These are phyloP conservation scores for Tetraodon nigroviridis DNA, from an alignment of 2,113 vertebrate genomes.

Conservation along the genomic window DNA sequence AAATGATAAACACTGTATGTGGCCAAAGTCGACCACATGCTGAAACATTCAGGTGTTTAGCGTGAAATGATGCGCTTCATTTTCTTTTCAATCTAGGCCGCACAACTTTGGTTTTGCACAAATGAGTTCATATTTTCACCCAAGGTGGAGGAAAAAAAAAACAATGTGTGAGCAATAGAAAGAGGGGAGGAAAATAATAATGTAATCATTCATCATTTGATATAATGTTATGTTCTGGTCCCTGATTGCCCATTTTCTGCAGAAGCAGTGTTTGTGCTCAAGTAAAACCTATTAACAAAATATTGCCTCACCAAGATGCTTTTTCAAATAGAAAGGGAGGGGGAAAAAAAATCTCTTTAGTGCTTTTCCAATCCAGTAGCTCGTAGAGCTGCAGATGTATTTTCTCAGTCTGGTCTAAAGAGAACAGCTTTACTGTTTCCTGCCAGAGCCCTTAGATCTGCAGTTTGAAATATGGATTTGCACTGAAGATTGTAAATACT, in stretches of 20 bases:
- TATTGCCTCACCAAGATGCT: slow-evolving; percentile 50
- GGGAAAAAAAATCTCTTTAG: slow-evolving; percentile 63
- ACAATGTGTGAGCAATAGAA: slow-evolving; percentile 25
- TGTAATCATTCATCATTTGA: slow-evolving; percentile 58
- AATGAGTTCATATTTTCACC: slow-evolving; percentile 45
- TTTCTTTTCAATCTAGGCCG: slow-evolving; percentile 36
- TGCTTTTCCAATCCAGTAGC: slow-evolving; percentile 66
- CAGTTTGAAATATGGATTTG: slow-evolving; percentile 51
- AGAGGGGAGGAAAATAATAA: slow-evolving; percentile 24
- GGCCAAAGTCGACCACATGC: slow-evolving; percentile 7
- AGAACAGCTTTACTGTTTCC: slow-evolving; percentile 50
- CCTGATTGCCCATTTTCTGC: slow-evolving; percentile 58
- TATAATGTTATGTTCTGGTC: slow-evolving; percentile 55
- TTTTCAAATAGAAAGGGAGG: slow-evolving; percentile 46
- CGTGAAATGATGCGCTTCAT: slow-evolving; percentile 36
- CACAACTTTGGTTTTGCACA: slow-evolving; percentile 51
- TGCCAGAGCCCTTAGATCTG: slow-evolving; percentile 52
- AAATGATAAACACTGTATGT: too few species aligned
- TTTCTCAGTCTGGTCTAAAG: slow-evolving; percentile 33
- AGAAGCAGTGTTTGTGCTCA: slow-evolving; percentile 55
- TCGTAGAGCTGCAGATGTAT: slow-evolving; percentile 54
- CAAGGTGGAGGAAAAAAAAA: slow-evolving; percentile 45
- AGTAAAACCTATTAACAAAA: slow-evolving; percentile 64
- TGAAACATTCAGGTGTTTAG: slow-evolving; percentile 40
- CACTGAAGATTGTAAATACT: slow-evolving; percentile 46